Percentiles rank a stretch among this genome's conserved stretches.
phyloP scores from a whole-genome alignment of 92 coral and sea anemone species.

The Chrysogorgia sp. region DNA sequence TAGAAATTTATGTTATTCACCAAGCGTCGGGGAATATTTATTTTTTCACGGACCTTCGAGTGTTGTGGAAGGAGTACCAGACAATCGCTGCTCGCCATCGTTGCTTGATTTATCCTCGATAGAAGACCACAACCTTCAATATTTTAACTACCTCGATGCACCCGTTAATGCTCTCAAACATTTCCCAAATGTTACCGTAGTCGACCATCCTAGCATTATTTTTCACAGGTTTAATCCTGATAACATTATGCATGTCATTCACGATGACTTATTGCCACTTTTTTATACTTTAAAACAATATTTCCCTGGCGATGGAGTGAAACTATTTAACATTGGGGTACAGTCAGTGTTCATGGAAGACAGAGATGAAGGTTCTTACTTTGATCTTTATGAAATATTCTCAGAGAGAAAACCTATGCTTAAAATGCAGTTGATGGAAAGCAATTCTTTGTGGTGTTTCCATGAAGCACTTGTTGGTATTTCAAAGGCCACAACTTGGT shows the following conservation, averaged over 20 bases:
- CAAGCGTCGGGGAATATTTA: slow-evolving; percentile 69
- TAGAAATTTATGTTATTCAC: slow-evolving; percentile 80
- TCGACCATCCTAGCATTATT: slow-evolving; percentile 72
- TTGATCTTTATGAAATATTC: slow-evolving; percentile 74
- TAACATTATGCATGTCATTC: slow-evolving; percentile 92
- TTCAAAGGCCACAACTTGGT: slow-evolving; percentile 91
- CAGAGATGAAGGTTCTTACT: slow-evolving; percentile 71
- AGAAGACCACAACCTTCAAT: slow-evolving; percentile 85
- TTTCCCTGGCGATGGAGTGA: slow-evolving; percentile 26
- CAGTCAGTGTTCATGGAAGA: slow-evolving; percentile 89
- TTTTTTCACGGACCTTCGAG: slow-evolving; percentile 84
- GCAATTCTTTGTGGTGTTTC: slow-evolving; percentile 73
- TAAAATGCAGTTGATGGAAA: slow-evolving; percentile 44
- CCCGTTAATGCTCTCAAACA: slow-evolving; percentile 63
- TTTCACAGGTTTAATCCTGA: slow-evolving; percentile 90
- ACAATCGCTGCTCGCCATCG: slow-evolving; percentile 82
- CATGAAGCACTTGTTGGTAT: slow-evolving; percentile 79
- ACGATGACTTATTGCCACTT: slow-evolving; percentile 89
- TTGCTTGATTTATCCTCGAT: slow-evolving; percentile 88
- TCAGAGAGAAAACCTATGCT: slow-evolving; percentile 60
- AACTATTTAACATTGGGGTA: slow-evolving; percentile 68
- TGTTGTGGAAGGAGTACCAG: slow-evolving; percentile 77
- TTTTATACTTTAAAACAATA: slow-evolving; percentile 65
- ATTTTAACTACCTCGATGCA: slow-evolving; percentile 84
- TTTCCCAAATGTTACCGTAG: slow-evolving; percentile 62